phyloP scores from a whole-genome alignment of 2,888 invertebrate species.

The Euzophera pinguis region DNA sequence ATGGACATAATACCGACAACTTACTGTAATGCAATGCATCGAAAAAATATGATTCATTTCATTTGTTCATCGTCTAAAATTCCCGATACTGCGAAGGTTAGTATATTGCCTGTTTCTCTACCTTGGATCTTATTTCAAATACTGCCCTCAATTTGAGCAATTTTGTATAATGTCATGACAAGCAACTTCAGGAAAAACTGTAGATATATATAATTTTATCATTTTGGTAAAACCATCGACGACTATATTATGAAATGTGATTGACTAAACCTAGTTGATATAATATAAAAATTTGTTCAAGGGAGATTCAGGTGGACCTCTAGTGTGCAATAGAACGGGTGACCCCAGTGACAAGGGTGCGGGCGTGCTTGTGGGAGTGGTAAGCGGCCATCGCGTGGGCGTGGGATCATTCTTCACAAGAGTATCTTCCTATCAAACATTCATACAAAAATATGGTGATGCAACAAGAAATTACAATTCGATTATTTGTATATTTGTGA shows the following conservation, averaged over 20 bases:
- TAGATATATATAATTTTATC: too few relatives aligned
- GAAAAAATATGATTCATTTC: slow-evolving; percentile 36
- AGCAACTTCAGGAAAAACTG: too few relatives aligned
- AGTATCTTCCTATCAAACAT: slow-evolving; percentile 24
- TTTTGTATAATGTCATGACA: too few relatives aligned
- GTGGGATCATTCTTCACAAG: slow-evolving; percentile 35
- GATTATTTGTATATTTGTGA: background rate
- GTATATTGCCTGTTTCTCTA: too few relatives aligned
- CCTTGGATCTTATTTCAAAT: too few relatives aligned
- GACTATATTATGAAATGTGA: too few relatives aligned
- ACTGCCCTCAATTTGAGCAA: too few relatives aligned
- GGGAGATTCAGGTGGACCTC: slow-evolving; percentile 59
- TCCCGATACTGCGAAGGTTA: background rate
- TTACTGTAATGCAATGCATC: slow-evolving; percentile 31
- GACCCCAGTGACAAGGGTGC: slow-evolving; percentile 18
- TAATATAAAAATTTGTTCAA: slow-evolving; percentile 21
- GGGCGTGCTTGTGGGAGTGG: slow-evolving; percentile 26
- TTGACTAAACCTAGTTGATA: too few relatives aligned
- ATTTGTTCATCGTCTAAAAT: slow-evolving; percentile 38
- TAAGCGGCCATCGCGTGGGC: slow-evolving; percentile 20
- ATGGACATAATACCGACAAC: slow-evolving; percentile 26
- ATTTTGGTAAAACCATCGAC: too few relatives aligned
- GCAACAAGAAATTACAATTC: background rate
- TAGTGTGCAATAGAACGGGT: slow-evolving; percentile 23
- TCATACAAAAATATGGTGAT: background rate